Base-by-base conservation (phyloP, 2,113 vertebrate genomes). In the Macrotis lagotis region DNA sequence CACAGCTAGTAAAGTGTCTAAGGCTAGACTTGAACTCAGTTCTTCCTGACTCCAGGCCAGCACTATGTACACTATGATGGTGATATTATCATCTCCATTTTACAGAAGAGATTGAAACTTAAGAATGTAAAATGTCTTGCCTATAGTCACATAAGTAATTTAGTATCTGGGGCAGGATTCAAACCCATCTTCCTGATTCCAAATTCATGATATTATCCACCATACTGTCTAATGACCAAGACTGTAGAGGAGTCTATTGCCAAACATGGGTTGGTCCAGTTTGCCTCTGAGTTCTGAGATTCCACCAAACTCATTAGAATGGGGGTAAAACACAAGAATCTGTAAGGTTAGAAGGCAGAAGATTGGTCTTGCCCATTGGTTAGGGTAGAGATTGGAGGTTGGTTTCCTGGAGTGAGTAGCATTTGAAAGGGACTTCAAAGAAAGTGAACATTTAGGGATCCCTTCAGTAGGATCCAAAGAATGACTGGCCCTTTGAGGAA, bases 41-140 rank as follows among this genome's bases (percentile, higher is more conserved):
- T 55, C 53, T 55, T 55, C 53, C 53, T 55, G 53, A 55, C 53
- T 55, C 8, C 3, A 9, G 1, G 53, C 8, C 53, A 25, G 25
- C 28, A 8, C 9, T 10, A 6, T 28, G 26, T 28, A 9, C 26
- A 9, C 53, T 55, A 28, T 55, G 53, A 26, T 10, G 9, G 55
- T 31, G 26, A 8, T 48, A 59, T 95, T 90, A 51, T 11, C 50
- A 91, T 51, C 16, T 19, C 88, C 88, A 66, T 91, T 93, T 96
- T 96, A 90, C 16, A 96, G 74, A 49, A 48, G 47, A 95, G 88
- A 89, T 28, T 37, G 91, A 93, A 24, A 0, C 47, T 94, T 26
- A 96, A 51, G 22, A 37, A 93, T 92, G 94, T 74, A 0, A 53
- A 93, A 93, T 66, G 92, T 74, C 11, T 48, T 92, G 10, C 47